Base-by-base conservation (phyloP, 2,888 invertebrate species). In the Hirtodrosophila confusa region DNA sequence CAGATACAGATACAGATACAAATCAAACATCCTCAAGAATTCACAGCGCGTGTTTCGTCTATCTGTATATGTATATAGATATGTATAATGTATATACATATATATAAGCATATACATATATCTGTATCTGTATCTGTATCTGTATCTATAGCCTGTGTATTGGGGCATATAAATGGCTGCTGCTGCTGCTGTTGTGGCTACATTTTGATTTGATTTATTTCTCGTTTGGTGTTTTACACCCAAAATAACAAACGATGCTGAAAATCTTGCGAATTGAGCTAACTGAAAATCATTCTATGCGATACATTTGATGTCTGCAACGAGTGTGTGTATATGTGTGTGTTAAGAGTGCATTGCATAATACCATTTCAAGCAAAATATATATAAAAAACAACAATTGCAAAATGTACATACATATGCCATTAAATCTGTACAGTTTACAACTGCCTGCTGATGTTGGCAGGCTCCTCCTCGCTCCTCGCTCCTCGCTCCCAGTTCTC, bases 201-300 rank as follows among this genome's bases (percentile, higher is more conserved):
- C 88, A 87, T 82, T 87, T 31, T 87, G 88, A 82, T 82, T 82
- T 82, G 88, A 82, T 82, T 82, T 82, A 82, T 82, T 82, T 82
- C 82, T 82, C 82, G 88, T 82, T 82, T 82, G 77, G 76, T 82
- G 84, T 86, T 82, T 82, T 82, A 82, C 82, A 82, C 86, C 88
- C 88, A 88, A 82, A 82, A 82, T 86, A 82, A 82, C 86, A 82
- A 82, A 82, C 75, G 83, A 78, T 72, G 75, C 78, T 69, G 65
- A 78, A 85, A 87, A 83, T 83, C 68, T 82, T 70, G 83, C 82
- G 70, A 87, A 70, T 78, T 64, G 60, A 47, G 74, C 61, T 56
- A 75, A 61, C 63, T 78, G 63, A 64, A 76, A 86, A 82, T 77
- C 71, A 75, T 80, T 79, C 80, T 69, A 60, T 78, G 69, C 47